Conservation (phyloP, 2,113 vertebrate species). For the Panthera uncia region DNA sequence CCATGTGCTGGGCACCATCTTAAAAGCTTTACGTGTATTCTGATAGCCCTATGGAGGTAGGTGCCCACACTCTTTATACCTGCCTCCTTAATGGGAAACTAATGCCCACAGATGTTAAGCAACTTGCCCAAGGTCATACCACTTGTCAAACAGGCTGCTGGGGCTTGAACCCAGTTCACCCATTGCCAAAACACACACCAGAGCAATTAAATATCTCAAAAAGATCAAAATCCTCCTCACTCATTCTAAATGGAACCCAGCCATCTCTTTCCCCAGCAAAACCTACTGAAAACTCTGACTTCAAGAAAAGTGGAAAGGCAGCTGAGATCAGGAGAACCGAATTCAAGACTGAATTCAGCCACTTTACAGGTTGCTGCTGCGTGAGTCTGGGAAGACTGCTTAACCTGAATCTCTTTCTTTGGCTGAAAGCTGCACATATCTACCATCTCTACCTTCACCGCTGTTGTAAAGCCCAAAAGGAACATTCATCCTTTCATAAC, state of each 20-base stretch:
- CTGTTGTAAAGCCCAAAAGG: background rate
- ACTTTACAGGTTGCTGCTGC: background rate
- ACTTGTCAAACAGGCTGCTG: background rate
- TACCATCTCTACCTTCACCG: background rate
- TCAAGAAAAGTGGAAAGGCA: background rate
- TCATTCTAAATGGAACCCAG: background rate
- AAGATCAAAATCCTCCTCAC: background rate
- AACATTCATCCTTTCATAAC: background rate
- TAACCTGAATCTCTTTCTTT: background rate
- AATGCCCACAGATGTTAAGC: background rate
- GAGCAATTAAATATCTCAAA: background rate
- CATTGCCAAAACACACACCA: background rate
- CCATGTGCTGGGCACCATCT: background rate
- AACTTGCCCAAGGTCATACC: background rate
- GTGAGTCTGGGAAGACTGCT: background rate
- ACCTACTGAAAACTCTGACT: constrained; percentile 28
- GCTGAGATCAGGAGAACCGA: background rate
- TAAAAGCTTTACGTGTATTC: background rate
- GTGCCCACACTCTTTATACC: background rate
- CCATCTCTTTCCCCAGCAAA: constrained; percentile 8
- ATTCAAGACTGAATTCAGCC: background rate
- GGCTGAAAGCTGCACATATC: background rate
- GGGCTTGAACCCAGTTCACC: background rate
- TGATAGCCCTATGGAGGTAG: background rate
- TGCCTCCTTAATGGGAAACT: background rate